phyloP scores from a whole-genome alignment of 2,113 vertebrate species.

The Cyphotilapia sp. region DNA sequence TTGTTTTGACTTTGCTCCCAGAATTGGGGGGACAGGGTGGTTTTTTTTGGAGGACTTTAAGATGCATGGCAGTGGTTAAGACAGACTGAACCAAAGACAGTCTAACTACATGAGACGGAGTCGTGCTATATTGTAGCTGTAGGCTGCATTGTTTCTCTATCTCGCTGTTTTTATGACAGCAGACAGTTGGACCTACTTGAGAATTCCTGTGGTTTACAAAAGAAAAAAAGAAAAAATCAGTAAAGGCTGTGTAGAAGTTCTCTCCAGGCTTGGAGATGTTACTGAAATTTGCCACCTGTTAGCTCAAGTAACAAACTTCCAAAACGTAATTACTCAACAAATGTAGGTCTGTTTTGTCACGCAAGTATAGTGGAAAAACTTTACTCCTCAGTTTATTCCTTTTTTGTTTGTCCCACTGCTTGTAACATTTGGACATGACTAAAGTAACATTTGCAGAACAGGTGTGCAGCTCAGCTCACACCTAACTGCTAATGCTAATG shows the following conservation, averaged over 20 bases:
- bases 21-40: constrained; percentile 22
- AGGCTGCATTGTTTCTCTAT: background rate
- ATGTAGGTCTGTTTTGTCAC: background rate
- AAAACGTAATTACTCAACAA: background rate
- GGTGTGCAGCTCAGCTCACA: background rate
- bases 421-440: background rate
- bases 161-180: background rate
- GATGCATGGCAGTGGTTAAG: constrained; percentile 42
- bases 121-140: background rate
- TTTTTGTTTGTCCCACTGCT: background rate
- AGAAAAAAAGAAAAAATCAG: background rate
- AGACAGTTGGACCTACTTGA: background rate
- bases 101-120: background rate
- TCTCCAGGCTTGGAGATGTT: background rate
- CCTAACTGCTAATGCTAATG: background rate
- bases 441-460: background rate
- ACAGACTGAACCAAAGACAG: background rate
- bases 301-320: background rate
- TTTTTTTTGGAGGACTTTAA: constrained; percentile 27
- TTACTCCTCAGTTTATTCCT: background rate
- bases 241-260: background rate
- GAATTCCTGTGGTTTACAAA: constrained; percentile 7
- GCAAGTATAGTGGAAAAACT: background rate
- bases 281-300: background rate
- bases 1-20: constrained; percentile 76